These are phyloP conservation scores for Pollenia griseotomentosa DNA, from an alignment of 2,888 invertebrate genomes.

Conservation along the genomic window DNA sequence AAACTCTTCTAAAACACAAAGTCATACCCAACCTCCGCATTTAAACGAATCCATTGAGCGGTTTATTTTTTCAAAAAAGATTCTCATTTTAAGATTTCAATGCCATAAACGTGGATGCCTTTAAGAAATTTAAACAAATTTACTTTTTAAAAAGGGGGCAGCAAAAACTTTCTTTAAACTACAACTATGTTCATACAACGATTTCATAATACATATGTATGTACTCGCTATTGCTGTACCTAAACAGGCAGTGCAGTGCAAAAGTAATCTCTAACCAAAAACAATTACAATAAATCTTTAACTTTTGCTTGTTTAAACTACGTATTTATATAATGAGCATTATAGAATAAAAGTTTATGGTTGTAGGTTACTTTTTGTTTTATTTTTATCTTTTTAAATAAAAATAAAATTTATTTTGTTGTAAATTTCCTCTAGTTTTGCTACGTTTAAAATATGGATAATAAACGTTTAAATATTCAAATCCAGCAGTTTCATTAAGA, in stretches of 20 bases:
- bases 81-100: conserved; percentile 51
- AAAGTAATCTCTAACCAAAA: background rate
- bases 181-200: background rate
- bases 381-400: conserved; percentile 10
- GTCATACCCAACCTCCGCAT: background rate
- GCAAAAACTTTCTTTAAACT: conserved; percentile 2
- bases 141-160: conserved; percentile 1
- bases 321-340: background rate
- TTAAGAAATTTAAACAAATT: conserved; percentile 15
- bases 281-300: conserved; percentile 38
- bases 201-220: background rate
- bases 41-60: conserved; percentile 23
- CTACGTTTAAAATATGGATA: no score
- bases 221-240: background rate
- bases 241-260: background rate
- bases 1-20: background rate
- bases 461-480: no score
- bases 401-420: background rate
- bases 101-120: conserved; percentile 57
- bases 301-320: conserved; percentile 7
- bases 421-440: no score
- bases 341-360: conserved; percentile 24
- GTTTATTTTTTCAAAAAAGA: conserved; percentile 4
- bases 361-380: conserved; percentile 27
- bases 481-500: no score